Evolutionary conservation across 2,113 vertebrate genomes (phyloP).

Genomic region (Chaetorhynchus papuensis): DNA sequence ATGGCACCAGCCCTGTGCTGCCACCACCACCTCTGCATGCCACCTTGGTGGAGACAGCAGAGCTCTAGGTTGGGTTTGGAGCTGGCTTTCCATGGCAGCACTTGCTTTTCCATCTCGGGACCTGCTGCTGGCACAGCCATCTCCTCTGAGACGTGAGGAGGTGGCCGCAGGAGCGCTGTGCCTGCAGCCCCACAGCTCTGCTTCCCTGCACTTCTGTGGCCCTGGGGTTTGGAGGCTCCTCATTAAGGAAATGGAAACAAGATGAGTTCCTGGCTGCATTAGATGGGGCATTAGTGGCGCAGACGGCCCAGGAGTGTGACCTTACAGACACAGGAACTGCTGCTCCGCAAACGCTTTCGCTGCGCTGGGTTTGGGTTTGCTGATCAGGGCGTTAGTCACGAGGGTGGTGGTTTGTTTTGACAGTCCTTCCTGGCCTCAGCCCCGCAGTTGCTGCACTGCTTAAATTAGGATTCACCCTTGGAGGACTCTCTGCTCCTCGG

Average conservation of each 20-base stretch:
- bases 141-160: not conserved
- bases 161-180: not conserved
- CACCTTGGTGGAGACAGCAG: not conserved
- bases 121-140: not conserved
- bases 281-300: rapidly evolving
- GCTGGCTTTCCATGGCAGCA: not conserved
- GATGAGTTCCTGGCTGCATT: not conserved
- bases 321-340: not conserved
- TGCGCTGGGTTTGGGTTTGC: not conserved
- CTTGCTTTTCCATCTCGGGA: not conserved
- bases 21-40: not conserved
- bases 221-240: not conserved
- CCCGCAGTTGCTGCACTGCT: not conserved
- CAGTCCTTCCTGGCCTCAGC: not conserved
- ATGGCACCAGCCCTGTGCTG: not conserved
- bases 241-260: not conserved
- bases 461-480: not conserved
- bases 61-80: not conserved
- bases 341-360: rapidly evolving
- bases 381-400: not conserved
- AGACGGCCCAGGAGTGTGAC: not conserved
- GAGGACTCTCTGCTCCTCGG: not conserved
- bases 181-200: not conserved
- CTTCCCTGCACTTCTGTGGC: not conserved
- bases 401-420: not conserved